Conservation (phyloP, 2,888 invertebrate genomes). For the Creontiades dilutus region DNA sequence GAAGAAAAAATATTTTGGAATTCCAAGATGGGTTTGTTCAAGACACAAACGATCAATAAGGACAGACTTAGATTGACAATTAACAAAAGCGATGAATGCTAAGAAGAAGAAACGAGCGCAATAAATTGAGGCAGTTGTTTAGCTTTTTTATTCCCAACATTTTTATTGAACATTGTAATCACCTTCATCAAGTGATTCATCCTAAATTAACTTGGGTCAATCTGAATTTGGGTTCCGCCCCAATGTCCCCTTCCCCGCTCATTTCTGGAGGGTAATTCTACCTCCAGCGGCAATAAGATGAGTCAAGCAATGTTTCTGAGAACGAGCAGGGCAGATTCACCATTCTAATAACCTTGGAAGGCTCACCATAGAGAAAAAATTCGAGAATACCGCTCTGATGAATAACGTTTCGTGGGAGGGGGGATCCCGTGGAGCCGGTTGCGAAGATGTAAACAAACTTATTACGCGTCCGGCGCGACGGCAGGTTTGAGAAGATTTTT, state of each 20-base stretch:
- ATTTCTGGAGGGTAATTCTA: too few relatives aligned
- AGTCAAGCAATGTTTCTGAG: conserved; percentile 8
- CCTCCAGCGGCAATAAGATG: background rate
- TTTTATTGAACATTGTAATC: too few relatives aligned
- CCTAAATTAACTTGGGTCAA: background rate
- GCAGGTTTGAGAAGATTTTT: conserved; percentile 15
- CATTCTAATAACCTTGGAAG: background rate
- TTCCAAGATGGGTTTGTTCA: too few relatives aligned
- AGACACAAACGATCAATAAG: too few relatives aligned
- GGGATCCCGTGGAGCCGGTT: conserved; percentile 20
- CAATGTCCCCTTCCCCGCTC: background rate
- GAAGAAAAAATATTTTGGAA: too few relatives aligned
- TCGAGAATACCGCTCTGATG: conserved; percentile 1
- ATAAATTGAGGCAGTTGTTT: too few relatives aligned
- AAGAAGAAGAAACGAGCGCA: too few relatives aligned
- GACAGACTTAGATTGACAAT: too few relatives aligned
- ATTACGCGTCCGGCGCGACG: conserved; percentile 1
- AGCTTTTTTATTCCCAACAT: too few relatives aligned
- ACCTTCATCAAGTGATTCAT: background rate
- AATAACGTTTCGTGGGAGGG: conserved; percentile 8
- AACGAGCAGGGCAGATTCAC: background rate
- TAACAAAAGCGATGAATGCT: too few relatives aligned
- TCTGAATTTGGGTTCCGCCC: background rate
- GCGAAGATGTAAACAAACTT: conserved; percentile 43
- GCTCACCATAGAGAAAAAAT: background rate